Evolutionary conservation across 2,113 vertebrate species (phyloP).

Genomic region (Lagopus leucura): DNA sequence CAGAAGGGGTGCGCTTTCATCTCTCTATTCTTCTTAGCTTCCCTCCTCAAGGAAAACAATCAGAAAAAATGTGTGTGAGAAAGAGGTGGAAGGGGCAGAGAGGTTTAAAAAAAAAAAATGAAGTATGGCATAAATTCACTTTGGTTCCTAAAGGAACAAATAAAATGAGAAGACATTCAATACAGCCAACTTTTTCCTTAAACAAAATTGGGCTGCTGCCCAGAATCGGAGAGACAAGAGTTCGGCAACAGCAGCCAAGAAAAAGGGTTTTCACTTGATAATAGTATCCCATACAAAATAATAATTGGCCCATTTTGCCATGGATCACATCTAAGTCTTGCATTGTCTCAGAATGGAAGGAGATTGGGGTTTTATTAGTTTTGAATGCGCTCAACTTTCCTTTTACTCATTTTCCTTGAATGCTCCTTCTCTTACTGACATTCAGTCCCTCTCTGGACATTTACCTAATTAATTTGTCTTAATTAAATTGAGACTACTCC

Average conservation of each 20-base stretch:
- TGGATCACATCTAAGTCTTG: not conserved
- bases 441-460: constrained; percentile 24
- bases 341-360: not conserved
- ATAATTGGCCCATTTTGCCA: not conserved
- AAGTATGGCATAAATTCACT: not conserved
- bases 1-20: not conserved
- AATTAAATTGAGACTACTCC: constrained; percentile 63
- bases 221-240: not conserved
- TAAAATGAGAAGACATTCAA: not conserved
- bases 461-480: constrained; percentile 59
- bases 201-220: constrained; percentile 29
- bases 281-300: not conserved
- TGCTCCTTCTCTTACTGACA: not conserved
- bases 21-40: not conserved
- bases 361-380: not conserved
- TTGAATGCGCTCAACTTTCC: not conserved
- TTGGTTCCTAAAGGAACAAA: not conserved
- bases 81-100: not conserved
- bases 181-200: not conserved
- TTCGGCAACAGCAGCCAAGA: not conserved
- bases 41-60: not conserved
- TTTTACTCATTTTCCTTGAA: constrained; percentile 30
- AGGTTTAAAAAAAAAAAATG: not conserved
- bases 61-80: not conserved
- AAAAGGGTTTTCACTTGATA: constrained; percentile 6